Conservation (phyloP, 2,113 vertebrate species). For the Pollachius pollachius region DNA sequence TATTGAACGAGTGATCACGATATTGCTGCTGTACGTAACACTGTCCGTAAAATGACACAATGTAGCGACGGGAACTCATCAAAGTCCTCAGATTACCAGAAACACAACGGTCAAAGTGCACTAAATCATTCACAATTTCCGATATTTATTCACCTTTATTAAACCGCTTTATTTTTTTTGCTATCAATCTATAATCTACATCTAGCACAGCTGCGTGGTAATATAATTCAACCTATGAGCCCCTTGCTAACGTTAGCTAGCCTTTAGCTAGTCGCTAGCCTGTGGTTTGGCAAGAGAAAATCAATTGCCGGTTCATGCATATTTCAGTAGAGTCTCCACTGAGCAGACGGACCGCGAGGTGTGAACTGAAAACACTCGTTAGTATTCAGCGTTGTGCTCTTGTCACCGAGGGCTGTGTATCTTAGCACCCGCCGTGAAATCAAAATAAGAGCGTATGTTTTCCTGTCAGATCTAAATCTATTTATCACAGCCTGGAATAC, state of each 20-base stretch:
- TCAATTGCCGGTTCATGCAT: no score
- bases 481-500: no score
- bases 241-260: no score
- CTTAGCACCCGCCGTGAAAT: neutral
- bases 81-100: neutral
- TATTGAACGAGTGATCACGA: neutral
- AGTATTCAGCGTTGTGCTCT: no score
- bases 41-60: no score
- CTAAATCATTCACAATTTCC: neutral
- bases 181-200: neutral
- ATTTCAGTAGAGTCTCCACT: no score
- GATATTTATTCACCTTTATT: neutral
- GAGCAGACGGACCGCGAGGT: no score
- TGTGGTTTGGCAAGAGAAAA: no score
- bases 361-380: no score
- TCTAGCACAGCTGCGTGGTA: neutral
- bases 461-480: no score
- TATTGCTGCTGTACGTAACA: no score
- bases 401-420: neutral
- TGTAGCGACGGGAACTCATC: neutral
- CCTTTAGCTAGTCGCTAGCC: no score
- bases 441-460: neutral
- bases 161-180: neutral
- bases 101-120: constrained; percentile 6
- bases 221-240: neutral